Evolutionary conservation across 1,140 invertebrate genomes (phyloP).

Genomic region (Ceratosolen solmsi): DNA sequence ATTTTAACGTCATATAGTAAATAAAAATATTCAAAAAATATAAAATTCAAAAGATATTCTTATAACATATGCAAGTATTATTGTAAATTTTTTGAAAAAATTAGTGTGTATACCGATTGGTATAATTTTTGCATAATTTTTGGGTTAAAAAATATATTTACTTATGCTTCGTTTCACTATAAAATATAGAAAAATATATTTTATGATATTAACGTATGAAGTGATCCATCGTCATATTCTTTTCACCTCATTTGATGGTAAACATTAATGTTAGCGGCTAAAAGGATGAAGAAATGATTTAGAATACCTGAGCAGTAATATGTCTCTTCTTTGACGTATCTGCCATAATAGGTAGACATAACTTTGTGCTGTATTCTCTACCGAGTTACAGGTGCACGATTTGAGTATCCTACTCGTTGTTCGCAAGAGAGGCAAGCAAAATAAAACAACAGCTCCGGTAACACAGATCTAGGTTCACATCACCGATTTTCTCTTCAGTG

Average conservation of each 20-base stretch:
- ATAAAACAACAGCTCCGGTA: neutral
- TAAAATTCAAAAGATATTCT: too few relatives aligned
- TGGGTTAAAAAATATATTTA: too few relatives aligned
- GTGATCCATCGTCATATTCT: neutral
- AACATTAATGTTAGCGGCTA: neutral
- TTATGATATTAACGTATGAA: neutral
- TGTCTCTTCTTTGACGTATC: conserved; percentile 48
- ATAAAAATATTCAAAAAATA: too few relatives aligned
- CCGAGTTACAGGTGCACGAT: neutral
- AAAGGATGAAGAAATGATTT: neutral
- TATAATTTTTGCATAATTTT: too few relatives aligned
- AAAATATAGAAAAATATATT: neutral
- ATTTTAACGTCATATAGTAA: too few relatives aligned
- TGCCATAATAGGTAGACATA: conserved; percentile 56
- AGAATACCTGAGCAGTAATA: conserved; percentile 48
- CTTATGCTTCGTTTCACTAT: too few relatives aligned
- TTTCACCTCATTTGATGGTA: neutral
- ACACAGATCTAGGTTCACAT: neutral
- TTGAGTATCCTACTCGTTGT: neutral
- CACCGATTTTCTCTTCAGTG: neutral
- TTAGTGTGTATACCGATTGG: too few relatives aligned
- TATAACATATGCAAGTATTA: too few relatives aligned
- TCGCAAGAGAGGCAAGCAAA: neutral
- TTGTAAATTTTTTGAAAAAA: too few relatives aligned
- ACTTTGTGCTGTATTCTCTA: conserved; percentile 21